phyloP scores from a whole-genome alignment of 1,140 invertebrate genomes.

The Daktulosphaira vitifoliae region DNA sequence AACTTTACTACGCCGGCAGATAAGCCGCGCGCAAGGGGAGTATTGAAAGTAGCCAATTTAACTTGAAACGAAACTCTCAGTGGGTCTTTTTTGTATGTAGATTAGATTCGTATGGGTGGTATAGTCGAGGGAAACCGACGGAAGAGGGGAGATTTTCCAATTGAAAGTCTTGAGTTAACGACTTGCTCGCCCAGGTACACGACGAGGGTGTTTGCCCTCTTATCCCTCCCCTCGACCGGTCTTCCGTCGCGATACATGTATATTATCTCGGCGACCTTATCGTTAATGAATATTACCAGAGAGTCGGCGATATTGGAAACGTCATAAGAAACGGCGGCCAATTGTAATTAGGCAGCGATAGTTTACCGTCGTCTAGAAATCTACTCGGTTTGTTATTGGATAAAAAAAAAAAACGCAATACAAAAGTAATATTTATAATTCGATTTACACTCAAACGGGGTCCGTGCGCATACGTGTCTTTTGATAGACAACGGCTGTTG shows the following conservation, averaged over 20 bases:
- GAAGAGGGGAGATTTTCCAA: background rate
- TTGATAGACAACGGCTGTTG: background rate
- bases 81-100: too few species aligned
- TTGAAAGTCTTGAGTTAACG: constrained; percentile 23
- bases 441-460: too few species aligned
- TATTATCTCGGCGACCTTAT: constrained; percentile 8
- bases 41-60: too few species aligned
- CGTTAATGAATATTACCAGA: background rate
- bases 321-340: constrained; percentile 2
- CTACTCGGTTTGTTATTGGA: too few species aligned
- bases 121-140: too few species aligned
- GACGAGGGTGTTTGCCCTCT: background rate
- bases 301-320: constrained; percentile 4
- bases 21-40: too few species aligned
- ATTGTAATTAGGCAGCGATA: background rate
- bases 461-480: too few species aligned
- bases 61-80: too few species aligned
- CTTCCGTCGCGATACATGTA: background rate
- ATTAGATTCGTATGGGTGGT: too few species aligned
- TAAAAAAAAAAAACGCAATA: too few species aligned
- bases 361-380: background rate
- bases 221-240: background rate
- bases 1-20: too few species aligned
- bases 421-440: too few species aligned
- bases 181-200: background rate